A percentile compares a stretch with the other conserved stretches of the same genome.
phyloP scores from a whole-genome alignment of 2,797 vertebrate genomes.

The Pyrocephalus nanus region DNA sequence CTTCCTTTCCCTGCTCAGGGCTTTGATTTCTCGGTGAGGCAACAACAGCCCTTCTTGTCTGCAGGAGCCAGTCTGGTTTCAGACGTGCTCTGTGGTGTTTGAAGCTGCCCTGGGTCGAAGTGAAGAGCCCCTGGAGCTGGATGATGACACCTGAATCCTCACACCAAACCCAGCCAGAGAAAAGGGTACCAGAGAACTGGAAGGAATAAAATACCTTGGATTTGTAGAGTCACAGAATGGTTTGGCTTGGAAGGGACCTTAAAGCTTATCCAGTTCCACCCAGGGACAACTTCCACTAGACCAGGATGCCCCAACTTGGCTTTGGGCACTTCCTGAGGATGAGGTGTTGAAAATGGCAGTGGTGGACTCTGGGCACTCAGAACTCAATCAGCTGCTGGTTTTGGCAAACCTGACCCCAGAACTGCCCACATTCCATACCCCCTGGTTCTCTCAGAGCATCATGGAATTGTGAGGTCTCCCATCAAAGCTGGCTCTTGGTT shows the following conservation, averaged over 20 bases:
- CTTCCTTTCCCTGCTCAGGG: accelerated
- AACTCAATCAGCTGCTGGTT: background rate
- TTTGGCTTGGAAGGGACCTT: background rate
- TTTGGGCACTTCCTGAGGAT: background rate
- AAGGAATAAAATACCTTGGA: background rate
- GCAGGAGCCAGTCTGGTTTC: background rate
- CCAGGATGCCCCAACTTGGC: background rate
- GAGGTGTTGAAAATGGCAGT: background rate
- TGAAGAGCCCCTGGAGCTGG: background rate
- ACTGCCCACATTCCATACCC: background rate
- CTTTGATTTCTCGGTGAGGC: background rate
- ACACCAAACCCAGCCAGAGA: background rate
- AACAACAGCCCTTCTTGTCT: background rate
- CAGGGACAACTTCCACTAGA: background rate
- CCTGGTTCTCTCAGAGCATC: background rate
- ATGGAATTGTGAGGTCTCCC: background rate
- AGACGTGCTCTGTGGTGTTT: too few relatives aligned
- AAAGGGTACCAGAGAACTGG: background rate
- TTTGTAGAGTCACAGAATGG: background rate
- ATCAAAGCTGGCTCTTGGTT: background rate
- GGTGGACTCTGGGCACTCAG: background rate
- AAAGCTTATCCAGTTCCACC: background rate
- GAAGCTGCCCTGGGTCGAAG: too few relatives aligned
- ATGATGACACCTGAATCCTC: background rate
- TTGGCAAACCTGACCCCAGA: background rate